phyloP scores from a whole-genome alignment of 1,140 invertebrate species.

The Scaptomyza pallida region DNA sequence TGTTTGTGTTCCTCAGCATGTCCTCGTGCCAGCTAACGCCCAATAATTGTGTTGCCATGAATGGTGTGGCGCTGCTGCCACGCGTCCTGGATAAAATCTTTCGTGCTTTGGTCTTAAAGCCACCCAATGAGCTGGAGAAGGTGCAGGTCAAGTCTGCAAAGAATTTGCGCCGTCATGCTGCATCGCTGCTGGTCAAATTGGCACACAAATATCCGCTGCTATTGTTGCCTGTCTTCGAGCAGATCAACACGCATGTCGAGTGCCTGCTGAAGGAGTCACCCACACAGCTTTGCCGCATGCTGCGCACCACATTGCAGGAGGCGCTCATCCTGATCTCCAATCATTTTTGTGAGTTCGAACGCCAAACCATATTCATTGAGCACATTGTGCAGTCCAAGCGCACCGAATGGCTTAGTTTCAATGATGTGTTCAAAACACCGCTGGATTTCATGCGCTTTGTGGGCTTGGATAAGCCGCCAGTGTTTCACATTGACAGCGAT shows the following conservation, averaged over 20 bases:
- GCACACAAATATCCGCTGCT: constrained; percentile 93
- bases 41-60: constrained; percentile 87
- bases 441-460: constrained; percentile 90
- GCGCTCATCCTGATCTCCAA: constrained; percentile 93
- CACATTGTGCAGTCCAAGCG: constrained; percentile 89
- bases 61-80: constrained; percentile 89
- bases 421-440: constrained; percentile 87
- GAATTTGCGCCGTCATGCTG: constrained; percentile 94
- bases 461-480: constrained; percentile 89
- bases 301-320: constrained; percentile 92
- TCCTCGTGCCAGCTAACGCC: constrained; percentile 90
- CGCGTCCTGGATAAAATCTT: constrained; percentile 95
- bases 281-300: constrained; percentile 90
- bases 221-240: constrained; percentile 93
- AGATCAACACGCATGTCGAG: constrained; percentile 90
- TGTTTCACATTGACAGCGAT: constrained; percentile 84
- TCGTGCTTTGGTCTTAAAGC: constrained; percentile 90
- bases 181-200: constrained; percentile 94
- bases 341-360: constrained; percentile 94
- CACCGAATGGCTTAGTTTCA: constrained; percentile 87
- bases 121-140: constrained; percentile 85
- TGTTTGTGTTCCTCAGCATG: constrained; percentile 95
- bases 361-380: constrained; percentile 92
- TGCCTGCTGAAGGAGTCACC: constrained; percentile 86
- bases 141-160: constrained; percentile 87